phyloP scores from a whole-genome alignment of 2,888 invertebrate genomes.

The Lissonota sp. region DNA sequence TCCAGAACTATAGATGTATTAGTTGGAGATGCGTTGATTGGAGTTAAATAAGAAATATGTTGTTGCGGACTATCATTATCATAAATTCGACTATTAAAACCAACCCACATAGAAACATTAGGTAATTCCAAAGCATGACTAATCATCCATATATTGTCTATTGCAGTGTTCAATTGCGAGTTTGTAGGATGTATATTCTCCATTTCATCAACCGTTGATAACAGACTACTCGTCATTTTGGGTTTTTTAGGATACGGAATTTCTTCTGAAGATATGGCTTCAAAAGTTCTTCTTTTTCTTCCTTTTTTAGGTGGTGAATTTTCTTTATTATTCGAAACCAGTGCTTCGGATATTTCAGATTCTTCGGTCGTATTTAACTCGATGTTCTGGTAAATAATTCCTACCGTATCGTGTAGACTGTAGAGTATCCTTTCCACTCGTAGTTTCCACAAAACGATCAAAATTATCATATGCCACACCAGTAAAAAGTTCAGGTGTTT shows the following conservation, averaged over 20 bases:
- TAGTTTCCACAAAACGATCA: slow-evolving; percentile 63
- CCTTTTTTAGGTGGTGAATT: too few relatives aligned
- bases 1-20: slow-evolving; percentile 17
- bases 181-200: too few relatives aligned
- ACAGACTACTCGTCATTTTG: too few relatives aligned
- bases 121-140: slow-evolving; percentile 40
- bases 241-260: too few relatives aligned
- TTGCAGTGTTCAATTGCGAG: too few relatives aligned
- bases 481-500: slow-evolving; percentile 49
- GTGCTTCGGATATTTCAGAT: slow-evolving; percentile 48
- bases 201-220: too few relatives aligned
- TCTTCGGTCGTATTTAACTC: slow-evolving; percentile 15
- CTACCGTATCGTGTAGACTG: slow-evolving; percentile 60
- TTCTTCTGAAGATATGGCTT: too few relatives aligned
- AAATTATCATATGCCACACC: slow-evolving; percentile 65
- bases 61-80: slow-evolving; percentile 34
- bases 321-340: slow-evolving; percentile 49
- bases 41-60: slow-evolving; percentile 33
- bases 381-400: slow-evolving; percentile 52
- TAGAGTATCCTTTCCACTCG: slow-evolving; percentile 63
- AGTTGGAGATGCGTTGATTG: slow-evolving; percentile 14
- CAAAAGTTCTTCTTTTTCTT: too few relatives aligned
- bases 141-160: slow-evolving; percentile 41
- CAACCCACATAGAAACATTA: slow-evolving; percentile 58
- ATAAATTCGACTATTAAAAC: slow-evolving; percentile 55